A percentile compares a stretch with the other conserved stretches of the same genome.
Conservation (phyloP, 1,140 invertebrate genomes). For the Pseudomyrmex pallidus region DNA sequence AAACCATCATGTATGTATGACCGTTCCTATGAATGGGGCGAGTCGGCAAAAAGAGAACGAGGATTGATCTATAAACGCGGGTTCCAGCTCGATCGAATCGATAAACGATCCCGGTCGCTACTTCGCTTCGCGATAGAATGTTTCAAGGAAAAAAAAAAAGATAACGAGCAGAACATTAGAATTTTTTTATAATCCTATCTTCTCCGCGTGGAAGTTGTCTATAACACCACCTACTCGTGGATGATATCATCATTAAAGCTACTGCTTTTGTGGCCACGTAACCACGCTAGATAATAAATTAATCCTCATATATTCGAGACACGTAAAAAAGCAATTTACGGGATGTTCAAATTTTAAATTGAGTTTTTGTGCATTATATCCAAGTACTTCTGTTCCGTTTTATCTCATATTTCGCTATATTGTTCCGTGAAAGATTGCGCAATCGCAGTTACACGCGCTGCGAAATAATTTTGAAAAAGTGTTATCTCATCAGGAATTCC, state of each 20-base stretch:
- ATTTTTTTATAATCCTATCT: not conserved
- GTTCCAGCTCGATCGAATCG: not conserved
- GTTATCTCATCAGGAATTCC: not conserved
- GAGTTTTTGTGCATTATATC: too few species aligned
- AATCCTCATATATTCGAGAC: not conserved
- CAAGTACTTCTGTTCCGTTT: too few species aligned
- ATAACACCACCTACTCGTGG: too few species aligned
- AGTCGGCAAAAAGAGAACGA: not conserved
- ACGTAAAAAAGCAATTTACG: not conserved
- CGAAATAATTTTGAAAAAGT: not conserved
- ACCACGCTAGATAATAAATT: not conserved
- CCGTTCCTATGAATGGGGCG: conserved; percentile 32
- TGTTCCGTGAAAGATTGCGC: not conserved
- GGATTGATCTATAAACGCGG: not conserved
- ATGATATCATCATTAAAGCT: not conserved
- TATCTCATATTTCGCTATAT: too few species aligned
- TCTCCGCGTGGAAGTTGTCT: too few species aligned
- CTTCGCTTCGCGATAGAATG: not conserved
- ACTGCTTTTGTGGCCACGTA: not conserved
- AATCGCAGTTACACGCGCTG: not conserved
- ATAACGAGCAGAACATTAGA: not conserved
- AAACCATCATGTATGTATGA: conserved; percentile 40
- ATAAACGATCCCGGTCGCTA: not conserved
- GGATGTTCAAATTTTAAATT: not conserved
- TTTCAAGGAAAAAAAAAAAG: not conserved